Percentiles rank a stretch among this genome's conserved stretches.
Evolutionary conservation across 1,140 invertebrate species (phyloP).

Genomic region (Microvelia longipes): DNA sequence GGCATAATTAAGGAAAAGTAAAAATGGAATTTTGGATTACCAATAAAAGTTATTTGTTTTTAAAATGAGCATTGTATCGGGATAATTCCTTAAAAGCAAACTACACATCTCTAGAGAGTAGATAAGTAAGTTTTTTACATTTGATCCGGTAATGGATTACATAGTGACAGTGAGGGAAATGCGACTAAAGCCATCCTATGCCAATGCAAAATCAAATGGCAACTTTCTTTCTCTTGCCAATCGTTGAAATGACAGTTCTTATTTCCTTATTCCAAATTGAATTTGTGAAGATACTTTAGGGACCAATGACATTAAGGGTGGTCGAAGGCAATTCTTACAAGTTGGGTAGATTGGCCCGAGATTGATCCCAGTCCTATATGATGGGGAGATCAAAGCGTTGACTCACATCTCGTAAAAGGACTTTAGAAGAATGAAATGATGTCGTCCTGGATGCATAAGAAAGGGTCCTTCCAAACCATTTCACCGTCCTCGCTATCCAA

Average conservation of each 20-base stretch:
- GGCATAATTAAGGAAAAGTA: too few species aligned
- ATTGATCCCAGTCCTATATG: not conserved
- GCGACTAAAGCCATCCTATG: too few species aligned
- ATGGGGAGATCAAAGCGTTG: not conserved
- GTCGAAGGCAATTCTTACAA: not conserved
- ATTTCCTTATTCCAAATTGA: not conserved
- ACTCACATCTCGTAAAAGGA: not conserved
- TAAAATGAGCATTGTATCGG: too few species aligned
- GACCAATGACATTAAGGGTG: not conserved
- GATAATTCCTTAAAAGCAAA: too few species aligned
- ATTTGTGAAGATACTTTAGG: not conserved
- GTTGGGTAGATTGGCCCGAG: not conserved
- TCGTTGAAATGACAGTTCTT: not conserved
- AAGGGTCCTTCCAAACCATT: not conserved
- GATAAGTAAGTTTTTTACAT: too few species aligned
- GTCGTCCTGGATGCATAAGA: not conserved
- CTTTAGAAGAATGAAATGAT: not conserved
- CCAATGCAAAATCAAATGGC: too few species aligned
- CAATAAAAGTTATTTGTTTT: too few species aligned
- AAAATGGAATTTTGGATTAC: too few species aligned
- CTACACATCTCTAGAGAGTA: too few species aligned
- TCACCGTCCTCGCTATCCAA: not conserved
- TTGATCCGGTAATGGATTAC: too few species aligned
- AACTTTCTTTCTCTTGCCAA: not conserved
- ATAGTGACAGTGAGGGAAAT: too few species aligned